These are phyloP conservation scores for Corapipo altera DNA, from an alignment of 2,113 vertebrate genomes.

Conservation along the genomic window DNA sequence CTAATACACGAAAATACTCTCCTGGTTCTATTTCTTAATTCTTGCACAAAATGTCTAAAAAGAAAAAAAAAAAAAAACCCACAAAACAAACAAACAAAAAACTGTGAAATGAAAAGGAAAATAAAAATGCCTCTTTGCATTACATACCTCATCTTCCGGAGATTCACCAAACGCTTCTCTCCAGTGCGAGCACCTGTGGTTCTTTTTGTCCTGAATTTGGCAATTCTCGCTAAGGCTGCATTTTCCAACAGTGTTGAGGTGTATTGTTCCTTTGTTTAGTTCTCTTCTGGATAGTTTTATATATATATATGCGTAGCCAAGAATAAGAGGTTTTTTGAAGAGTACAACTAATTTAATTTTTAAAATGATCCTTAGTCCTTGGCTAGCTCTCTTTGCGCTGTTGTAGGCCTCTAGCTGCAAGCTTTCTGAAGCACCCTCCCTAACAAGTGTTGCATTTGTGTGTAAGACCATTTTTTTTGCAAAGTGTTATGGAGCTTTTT, in stretches of 20 bases:
- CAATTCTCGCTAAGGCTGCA: constrained; percentile 6
- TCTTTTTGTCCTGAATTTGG: constrained; percentile 30
- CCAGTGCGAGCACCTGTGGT: not conserved
- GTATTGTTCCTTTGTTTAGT: constrained; percentile 20
- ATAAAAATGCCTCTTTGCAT: constrained; percentile 70
- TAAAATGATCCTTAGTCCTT: constrained; percentile 21
- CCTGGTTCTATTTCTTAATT: constrained; percentile 64
- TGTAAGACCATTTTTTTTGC: constrained; percentile 32
- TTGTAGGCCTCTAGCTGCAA: constrained; percentile 77
- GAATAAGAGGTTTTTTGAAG: constrained; percentile 10
- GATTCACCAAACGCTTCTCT: constrained; percentile 68
- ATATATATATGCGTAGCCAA: constrained; percentile 1
- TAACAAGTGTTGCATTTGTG: constrained; percentile 69
- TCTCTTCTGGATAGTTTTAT: constrained; percentile 19
- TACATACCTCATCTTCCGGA: constrained; percentile 80
- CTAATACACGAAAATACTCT: constrained; percentile 32
- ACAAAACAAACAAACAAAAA: constrained; percentile 50
- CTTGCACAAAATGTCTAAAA: constrained; percentile 69
- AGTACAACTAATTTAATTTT: constrained; percentile 25
- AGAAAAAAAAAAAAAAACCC: constrained; percentile 13
- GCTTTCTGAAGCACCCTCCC: constrained; percentile 79
- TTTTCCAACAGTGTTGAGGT: constrained; percentile 42
- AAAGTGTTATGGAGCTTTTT: constrained; percentile 65
- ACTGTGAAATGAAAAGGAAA: constrained; percentile 75
- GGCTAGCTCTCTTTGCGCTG: constrained; percentile 73